Percentiles rank a stretch among this genome's conserved stretches.
Evolutionary conservation across 2,888 invertebrate species (phyloP).

Genomic region (Alloplasta piceator): DNA sequence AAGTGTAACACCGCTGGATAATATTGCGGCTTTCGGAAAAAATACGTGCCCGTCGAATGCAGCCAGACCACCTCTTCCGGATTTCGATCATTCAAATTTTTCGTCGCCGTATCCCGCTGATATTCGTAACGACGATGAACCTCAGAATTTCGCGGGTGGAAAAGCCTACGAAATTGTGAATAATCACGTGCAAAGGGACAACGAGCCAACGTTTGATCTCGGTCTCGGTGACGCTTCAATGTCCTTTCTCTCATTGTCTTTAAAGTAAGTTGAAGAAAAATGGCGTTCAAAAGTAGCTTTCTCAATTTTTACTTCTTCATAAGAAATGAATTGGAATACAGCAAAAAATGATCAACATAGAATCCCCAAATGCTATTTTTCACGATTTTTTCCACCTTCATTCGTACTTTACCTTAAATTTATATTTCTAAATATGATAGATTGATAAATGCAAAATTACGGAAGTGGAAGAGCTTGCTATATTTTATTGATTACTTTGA

Average conservation of each 20-base stretch:
- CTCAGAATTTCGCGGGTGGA: constrained; percentile 10
- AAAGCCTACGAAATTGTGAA: constrained; percentile 35
- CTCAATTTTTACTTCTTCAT: too few relatives aligned
- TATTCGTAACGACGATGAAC: constrained; percentile 7
- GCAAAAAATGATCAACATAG: too few relatives aligned
- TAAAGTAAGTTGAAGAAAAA: constrained; percentile 76
- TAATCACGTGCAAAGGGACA: constrained; percentile 55
- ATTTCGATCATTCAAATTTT: constrained; percentile 57
- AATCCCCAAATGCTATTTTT: too few relatives aligned
- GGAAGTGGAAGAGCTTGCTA: too few relatives aligned
- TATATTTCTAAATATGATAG: too few relatives aligned
- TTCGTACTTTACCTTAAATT: too few relatives aligned
- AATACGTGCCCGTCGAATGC: constrained; percentile 60
- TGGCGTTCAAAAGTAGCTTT: too few relatives aligned
- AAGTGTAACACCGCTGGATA: constrained; percentile 85
- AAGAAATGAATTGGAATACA: too few relatives aligned
- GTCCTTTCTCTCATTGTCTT: constrained; percentile 78
- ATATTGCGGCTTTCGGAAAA: constrained; percentile 77
- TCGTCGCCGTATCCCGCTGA: constrained; percentile 61
- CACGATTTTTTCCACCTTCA: too few relatives aligned
- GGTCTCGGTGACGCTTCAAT: constrained; percentile 77
- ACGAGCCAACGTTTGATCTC: constrained; percentile 66
- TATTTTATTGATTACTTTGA: too few relatives aligned
- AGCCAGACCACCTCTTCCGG: constrained; percentile 58
- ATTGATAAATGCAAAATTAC: too few relatives aligned